Evolutionary conservation across 2,888 invertebrate species (phyloP).

Genomic region (Epiblema foenella): DNA sequence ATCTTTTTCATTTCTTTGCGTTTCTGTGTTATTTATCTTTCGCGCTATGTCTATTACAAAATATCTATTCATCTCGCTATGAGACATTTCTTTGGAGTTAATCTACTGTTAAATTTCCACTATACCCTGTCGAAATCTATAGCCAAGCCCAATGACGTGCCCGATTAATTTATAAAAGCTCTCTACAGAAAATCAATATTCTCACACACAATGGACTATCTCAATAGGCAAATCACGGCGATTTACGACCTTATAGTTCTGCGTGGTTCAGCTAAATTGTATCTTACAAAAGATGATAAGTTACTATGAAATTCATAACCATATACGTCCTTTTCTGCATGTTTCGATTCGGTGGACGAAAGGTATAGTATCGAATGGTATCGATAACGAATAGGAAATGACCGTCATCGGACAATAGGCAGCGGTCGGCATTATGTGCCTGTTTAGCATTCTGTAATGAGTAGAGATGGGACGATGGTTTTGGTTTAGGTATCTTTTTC

Average conservation of each 20-base stretch:
- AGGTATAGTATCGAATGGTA: conserved; percentile 16
- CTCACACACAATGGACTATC: conserved; percentile 5
- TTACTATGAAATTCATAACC: not conserved
- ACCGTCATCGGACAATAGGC: conserved; percentile 38
- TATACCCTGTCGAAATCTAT: conserved; percentile 5
- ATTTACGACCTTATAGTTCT: not conserved
- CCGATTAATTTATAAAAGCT: conserved; percentile 42
- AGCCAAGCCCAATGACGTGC: conserved; percentile 25
- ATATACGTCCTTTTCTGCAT: not conserved
- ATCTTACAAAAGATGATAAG: not conserved
- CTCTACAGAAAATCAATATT: conserved; percentile 18
- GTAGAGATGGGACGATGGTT: conserved; percentile 16
- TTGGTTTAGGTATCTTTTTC: not conserved
- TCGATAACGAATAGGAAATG: conserved; percentile 39
- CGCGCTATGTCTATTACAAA: not conserved
- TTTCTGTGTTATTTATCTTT: too few relatives aligned
- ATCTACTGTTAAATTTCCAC: not conserved
- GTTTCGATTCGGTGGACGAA: not conserved
- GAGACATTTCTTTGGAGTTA: not conserved
- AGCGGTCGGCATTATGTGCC: conserved; percentile 34
- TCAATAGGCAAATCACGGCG: not conserved
- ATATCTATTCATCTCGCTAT: not conserved
- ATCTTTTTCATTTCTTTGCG: too few relatives aligned
- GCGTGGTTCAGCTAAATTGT: not conserved
- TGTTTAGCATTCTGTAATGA: conserved; percentile 38